phyloP scores from a whole-genome alignment of 2,888 invertebrate species.

The Chirona hameri region DNA sequence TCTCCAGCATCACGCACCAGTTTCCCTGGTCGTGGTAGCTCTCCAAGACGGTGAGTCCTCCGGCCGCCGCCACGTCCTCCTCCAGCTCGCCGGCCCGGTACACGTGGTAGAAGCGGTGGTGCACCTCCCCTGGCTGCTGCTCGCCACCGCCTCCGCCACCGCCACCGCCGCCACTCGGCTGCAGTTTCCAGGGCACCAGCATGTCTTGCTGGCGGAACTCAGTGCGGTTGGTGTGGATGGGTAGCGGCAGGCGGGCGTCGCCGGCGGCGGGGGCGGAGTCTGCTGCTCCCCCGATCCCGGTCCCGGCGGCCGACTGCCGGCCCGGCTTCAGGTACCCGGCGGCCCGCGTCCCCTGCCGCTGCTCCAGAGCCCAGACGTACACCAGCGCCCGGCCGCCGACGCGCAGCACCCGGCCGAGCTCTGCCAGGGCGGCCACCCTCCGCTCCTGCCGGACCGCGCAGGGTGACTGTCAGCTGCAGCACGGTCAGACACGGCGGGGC shows the following conservation, averaged over 20 bases:
- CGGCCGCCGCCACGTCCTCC: conserved; percentile 57
- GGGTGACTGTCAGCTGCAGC: no score
- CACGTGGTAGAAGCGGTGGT: conserved; percentile 88
- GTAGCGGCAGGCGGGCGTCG: conserved; percentile 51
- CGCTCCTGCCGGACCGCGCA: conserved; percentile 57
- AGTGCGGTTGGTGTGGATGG: conserved; percentile 85
- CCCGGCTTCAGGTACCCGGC: conserved; percentile 67
- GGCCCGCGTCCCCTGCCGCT: conserved; percentile 61
- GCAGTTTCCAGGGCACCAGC: conserved; percentile 91
- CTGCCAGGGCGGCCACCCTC: conserved; percentile 66
- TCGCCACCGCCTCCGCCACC: conserved; percentile 35
- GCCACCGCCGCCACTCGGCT: conserved; percentile 41
- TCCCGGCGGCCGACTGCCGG: conserved; percentile 48
- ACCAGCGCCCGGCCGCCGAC: conserved; percentile 72
- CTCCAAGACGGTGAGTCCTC: conserved; percentile 55
- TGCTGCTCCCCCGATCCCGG: background rate
- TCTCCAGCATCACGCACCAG: conserved; percentile 81
- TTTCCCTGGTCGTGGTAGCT: conserved; percentile 95
- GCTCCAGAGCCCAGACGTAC: conserved; percentile 96
- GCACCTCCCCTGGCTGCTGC: conserved; percentile 52
- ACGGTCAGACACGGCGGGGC: no score
- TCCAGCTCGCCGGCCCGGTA: conserved; percentile 80
- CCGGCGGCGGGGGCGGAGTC: conserved; percentile 41
- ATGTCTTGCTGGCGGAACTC: conserved; percentile 86
- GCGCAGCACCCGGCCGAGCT: conserved; percentile 71